Conservation (phyloP, 2,797 vertebrate genomes). For the Arctocebus calabarensis region DNA sequence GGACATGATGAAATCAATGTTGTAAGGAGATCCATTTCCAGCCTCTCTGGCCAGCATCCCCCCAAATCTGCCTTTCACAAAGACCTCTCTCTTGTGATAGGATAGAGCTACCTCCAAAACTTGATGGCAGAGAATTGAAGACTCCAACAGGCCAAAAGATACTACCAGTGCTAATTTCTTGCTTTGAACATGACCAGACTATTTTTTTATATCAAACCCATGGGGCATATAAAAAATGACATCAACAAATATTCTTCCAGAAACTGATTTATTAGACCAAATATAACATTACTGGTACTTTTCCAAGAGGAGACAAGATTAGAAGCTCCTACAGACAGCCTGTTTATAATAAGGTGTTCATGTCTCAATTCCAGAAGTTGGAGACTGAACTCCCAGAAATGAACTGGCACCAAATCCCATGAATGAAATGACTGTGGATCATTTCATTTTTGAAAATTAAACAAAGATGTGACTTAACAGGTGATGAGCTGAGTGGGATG, state of each 20-base stretch:
- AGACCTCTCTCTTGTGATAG: not conserved
- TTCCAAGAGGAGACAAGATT: slow-evolving; percentile 23
- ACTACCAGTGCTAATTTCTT: not conserved
- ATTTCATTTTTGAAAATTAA: slow-evolving; percentile 79
- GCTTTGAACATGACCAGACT: not conserved
- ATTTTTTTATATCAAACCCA: slow-evolving; percentile 4
- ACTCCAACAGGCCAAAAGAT: not conserved
- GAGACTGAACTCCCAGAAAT: slow-evolving; percentile 61
- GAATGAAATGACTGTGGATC: slow-evolving; percentile 79
- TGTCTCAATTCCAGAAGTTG: slow-evolving; percentile 65
- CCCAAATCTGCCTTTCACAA: not conserved
- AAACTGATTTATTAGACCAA: slow-evolving; percentile 54
- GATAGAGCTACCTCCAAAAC: not conserved
- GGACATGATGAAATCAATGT: not conserved
- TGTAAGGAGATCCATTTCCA: not conserved
- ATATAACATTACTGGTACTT: slow-evolving; percentile 51
- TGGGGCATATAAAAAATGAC: slow-evolving; percentile 14
- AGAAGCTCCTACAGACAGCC: not conserved
- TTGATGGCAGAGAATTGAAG: not conserved
- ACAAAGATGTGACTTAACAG: slow-evolving; percentile 80
- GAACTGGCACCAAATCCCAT: slow-evolving; percentile 62
- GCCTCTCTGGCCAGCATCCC: not conserved
- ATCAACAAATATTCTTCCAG: not conserved
- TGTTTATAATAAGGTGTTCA: slow-evolving; percentile 60
- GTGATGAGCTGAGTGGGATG: slow-evolving; percentile 72